phyloP scores from a whole-genome alignment of 2,888 invertebrate genomes.

The Myopa tessellatipennis region DNA sequence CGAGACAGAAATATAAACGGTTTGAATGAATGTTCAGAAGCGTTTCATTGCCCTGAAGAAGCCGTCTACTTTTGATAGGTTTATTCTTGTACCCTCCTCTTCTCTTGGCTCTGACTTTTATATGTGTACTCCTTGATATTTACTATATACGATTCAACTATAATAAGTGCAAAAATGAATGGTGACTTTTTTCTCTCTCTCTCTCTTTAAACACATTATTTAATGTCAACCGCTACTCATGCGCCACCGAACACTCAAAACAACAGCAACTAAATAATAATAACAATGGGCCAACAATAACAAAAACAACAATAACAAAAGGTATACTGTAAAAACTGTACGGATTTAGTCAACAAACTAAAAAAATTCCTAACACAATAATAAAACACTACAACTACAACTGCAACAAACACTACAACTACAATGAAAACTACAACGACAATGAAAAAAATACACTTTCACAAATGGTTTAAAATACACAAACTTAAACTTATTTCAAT shows the following conservation, averaged over 20 bases:
- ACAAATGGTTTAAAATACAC: not conserved
- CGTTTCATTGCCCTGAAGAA: slow-evolving; percentile 20
- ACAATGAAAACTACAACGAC: slow-evolving; percentile 20
- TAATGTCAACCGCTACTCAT: not conserved
- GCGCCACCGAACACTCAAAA: not conserved
- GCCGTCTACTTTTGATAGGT: slow-evolving; percentile 26
- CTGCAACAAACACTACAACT: slow-evolving; percentile 13
- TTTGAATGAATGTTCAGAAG: slow-evolving; percentile 13
- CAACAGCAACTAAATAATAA: not conserved
- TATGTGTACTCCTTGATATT: too few relatives aligned
- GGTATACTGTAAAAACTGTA: not conserved
- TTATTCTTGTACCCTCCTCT: slow-evolving; percentile 6
- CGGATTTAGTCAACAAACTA: not conserved
- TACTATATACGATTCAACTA: not conserved
- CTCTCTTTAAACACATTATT: not conserved
- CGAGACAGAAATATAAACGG: too few relatives aligned
- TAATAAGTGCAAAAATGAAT: not conserved
- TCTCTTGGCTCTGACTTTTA: not conserved
- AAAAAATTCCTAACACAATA: not conserved
- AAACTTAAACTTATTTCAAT: not conserved
- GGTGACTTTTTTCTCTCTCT: not conserved
- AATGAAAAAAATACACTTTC: not conserved
- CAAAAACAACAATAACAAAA: not conserved
- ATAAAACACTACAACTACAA: slow-evolving; percentile 6
- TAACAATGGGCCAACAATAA: not conserved